Evolutionary conservation across 2,113 vertebrate species (phyloP).

Genomic region (Pleuronectes platessa): DNA sequence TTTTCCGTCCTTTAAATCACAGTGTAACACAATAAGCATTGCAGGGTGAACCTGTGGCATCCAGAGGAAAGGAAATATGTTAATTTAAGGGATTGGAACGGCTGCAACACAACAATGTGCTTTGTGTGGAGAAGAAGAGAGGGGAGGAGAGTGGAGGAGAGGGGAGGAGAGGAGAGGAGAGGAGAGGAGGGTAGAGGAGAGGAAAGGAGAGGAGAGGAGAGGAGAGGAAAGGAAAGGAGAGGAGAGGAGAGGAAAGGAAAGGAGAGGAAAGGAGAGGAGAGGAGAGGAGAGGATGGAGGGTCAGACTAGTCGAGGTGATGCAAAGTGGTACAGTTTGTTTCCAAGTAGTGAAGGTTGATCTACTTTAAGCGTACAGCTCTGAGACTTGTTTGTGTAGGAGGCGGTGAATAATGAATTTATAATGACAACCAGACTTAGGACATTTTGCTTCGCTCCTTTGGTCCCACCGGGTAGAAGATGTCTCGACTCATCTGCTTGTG

Average conservation of each 20-base stretch:
- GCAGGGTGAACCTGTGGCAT: constrained; percentile 40
- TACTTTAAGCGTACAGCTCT: constrained; percentile 52
- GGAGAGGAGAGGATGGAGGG: constrained; percentile 17
- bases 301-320: background rate
- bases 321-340: constrained; percentile 26
- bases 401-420: constrained; percentile 62
- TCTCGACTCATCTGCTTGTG: constrained; percentile 28
- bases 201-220: background rate
- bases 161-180: background rate
- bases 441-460: constrained; percentile 26
- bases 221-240: background rate
- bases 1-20: constrained; percentile 16
- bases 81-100: constrained; percentile 34
- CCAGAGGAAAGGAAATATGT: constrained; percentile 29
- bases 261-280: background rate
- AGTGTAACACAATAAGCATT: constrained; percentile 24
- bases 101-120: constrained; percentile 8
- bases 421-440: constrained; percentile 49
- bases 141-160: no score
- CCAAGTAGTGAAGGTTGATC: constrained; percentile 21
- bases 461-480: constrained; percentile 24
- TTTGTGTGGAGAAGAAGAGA: background rate
- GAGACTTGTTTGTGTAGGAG: constrained; percentile 60
- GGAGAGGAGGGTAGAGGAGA: background rate
- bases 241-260: background rate